Base-by-base conservation (phyloP, 1,140 invertebrate genomes). In the Chionoecetes opilio region DNA sequence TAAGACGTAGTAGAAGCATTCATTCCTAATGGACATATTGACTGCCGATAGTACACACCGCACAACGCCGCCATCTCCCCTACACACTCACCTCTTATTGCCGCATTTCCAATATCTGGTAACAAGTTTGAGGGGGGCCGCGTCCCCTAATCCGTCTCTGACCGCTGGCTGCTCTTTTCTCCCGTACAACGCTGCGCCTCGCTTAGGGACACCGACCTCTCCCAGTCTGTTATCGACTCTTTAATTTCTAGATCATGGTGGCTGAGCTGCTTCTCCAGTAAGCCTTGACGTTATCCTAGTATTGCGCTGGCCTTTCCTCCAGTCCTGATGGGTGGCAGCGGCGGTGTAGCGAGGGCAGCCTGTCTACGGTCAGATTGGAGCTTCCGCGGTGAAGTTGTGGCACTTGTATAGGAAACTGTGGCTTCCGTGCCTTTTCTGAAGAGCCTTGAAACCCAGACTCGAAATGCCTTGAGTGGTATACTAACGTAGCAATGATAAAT, bases 91-190 rank as follows among this genome's bases (percentile, higher is more conserved):
- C 9, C 34, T 41, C 46, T 90, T 90, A 26, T 90, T 90, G 35
- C 38, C 9, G 35, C 5, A 32, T 29, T 53, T 82, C 93, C 63
- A 75, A 82, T 88, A 94, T 94, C 93, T 94, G 93, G 93, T 91
- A 94, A 90, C 93, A 31, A 26, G 34, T n/a, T 87, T 31, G 82
- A 53, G 41, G 92, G 75, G 86, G 86, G 41, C 14, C 21, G 11
- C 86, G 46, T 46, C 88, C 93, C 93, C 63, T 94, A 94, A 94
- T 94, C 87, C 88, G 87, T 46, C 87, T 90, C 93, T 94, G 93
- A 94, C 93, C 93, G 93, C 93, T 94, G 93, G 63, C 93, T 93
- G 92, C 82, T 86, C 82, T 86, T 93, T 85, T 82, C 91, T 75
- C 90, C 82, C 91, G 21, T 37, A 35, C 32, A 31, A 26, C 34